Conservation (phyloP, 1,140 invertebrate species). For the Drosophila kanapiae region DNA sequence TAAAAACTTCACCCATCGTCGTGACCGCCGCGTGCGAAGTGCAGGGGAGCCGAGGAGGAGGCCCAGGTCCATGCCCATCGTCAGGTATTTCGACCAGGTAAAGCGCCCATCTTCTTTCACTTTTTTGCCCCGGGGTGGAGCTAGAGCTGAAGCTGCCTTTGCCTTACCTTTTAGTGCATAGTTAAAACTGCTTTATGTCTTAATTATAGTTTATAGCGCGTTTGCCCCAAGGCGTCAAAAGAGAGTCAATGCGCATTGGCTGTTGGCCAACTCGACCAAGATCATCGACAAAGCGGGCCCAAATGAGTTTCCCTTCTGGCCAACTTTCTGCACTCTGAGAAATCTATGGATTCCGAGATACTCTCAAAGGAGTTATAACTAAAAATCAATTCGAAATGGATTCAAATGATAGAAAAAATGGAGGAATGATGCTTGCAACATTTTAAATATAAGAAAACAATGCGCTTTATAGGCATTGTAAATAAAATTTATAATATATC, state of each 20-base stretch:
- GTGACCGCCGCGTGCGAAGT: slow-evolving; percentile 31
- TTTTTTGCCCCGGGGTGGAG: slow-evolving; percentile 35
- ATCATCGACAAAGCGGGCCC: slow-evolving; percentile 58
- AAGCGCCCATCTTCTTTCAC: slow-evolving; percentile 74
- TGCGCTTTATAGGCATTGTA: not conserved
- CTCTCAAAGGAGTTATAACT: not conserved
- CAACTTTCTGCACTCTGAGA: not conserved
- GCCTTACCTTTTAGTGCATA: slow-evolving; percentile 63
- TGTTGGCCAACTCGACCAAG: slow-evolving; percentile 45
- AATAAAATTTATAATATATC: not conserved
- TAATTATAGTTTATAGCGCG: slow-evolving; percentile 81
- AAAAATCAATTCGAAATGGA: not conserved
- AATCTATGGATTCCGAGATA: not conserved
- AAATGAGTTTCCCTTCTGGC: slow-evolving; percentile 63
- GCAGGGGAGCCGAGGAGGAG: no score
- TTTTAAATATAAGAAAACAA: no score
- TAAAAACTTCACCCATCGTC: slow-evolving; percentile 30
- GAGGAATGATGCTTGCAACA: not conserved
- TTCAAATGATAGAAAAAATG: no score
- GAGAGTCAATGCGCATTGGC: slow-evolving; percentile 69
- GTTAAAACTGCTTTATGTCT: slow-evolving; percentile 80
- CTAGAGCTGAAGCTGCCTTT: slow-evolving; percentile 7
- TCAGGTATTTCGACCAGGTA: slow-evolving; percentile 34
- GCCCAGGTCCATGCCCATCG: slow-evolving; percentile 31
- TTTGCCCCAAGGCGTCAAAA: slow-evolving; percentile 75